Conservation (phyloP, 1,140 invertebrate species). For the Phymorhynchus buccinoides region DNA sequence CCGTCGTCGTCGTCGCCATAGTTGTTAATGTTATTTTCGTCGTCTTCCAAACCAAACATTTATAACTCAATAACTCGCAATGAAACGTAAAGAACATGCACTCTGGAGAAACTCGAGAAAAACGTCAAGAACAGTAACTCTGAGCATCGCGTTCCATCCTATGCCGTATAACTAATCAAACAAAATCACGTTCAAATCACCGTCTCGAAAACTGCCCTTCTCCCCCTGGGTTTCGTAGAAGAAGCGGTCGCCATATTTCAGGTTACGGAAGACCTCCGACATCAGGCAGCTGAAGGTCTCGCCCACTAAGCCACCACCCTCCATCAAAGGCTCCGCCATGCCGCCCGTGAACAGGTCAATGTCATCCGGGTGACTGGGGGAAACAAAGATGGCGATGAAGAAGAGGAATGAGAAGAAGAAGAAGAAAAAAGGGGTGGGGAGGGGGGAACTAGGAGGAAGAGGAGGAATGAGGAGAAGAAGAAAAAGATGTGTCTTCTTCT, state of each 20-base stretch:
- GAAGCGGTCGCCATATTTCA: conserved; percentile 94
- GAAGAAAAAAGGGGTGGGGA: neutral
- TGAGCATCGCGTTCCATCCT: too few relatives aligned
- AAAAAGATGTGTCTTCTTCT: too few relatives aligned
- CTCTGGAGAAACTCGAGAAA: too few relatives aligned
- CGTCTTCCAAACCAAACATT: too few relatives aligned
- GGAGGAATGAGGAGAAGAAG: too few relatives aligned
- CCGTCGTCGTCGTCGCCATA: too few relatives aligned
- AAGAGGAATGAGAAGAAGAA: neutral
- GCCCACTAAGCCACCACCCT: conserved; percentile 88
- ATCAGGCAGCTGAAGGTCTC: conserved; percentile 97
- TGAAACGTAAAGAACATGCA: too few relatives aligned
- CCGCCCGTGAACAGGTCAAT: conserved; percentile 61
- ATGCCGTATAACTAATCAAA: too few relatives aligned
- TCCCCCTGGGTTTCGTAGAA: conserved; percentile 78
- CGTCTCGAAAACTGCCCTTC: conserved; percentile 2
- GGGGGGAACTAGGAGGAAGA: neutral
- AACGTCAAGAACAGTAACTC: too few relatives aligned
- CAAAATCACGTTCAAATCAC: too few relatives aligned
- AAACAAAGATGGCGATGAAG: neutral
- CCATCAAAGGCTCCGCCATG: conserved; percentile 85
- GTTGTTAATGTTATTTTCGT: too few relatives aligned
- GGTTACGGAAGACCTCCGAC: conserved; percentile 91
- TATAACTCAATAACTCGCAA: too few relatives aligned
- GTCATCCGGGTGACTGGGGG: conserved; percentile 62